phyloP scores from a whole-genome alignment of 1,140 invertebrate species.

The Diabrotica undecimpunctata region DNA sequence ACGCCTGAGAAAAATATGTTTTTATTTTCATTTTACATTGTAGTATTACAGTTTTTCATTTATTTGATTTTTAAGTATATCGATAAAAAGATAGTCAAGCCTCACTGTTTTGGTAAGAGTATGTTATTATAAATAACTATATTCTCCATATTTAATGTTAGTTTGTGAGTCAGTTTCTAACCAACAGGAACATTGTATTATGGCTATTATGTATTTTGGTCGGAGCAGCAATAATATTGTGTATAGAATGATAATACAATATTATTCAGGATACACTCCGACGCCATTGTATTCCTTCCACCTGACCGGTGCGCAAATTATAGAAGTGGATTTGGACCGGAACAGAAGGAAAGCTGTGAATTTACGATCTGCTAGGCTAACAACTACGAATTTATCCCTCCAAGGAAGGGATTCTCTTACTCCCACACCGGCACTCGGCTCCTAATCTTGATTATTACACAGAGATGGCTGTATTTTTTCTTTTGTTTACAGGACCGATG shows the following conservation, averaged over 20 bases:
- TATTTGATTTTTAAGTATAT: no score
- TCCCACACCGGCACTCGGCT: not conserved
- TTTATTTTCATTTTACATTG: no score
- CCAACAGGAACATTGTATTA: no score
- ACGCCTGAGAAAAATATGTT: no score
- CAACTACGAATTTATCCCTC: constrained; percentile 1
- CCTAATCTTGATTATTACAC: constrained; percentile 1
- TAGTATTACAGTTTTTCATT: no score
- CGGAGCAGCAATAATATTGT: no score
- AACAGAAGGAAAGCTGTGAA: constrained; percentile 2
- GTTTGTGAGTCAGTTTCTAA: no score
- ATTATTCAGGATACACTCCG: not conserved
- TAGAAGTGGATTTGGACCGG: not conserved
- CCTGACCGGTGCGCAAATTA: constrained; percentile 1
- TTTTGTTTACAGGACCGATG: not conserved
- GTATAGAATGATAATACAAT: not conserved
- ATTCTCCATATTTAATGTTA: no score
- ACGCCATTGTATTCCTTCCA: not conserved
- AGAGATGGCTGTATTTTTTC: constrained; percentile 2
- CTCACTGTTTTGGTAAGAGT: no score
- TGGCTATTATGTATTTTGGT: no score
- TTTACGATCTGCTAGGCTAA: not conserved
- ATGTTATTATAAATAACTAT: no score
- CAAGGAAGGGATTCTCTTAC: not conserved
- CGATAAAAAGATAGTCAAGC: no score